Base-by-base conservation (phyloP, 2,113 vertebrate genomes). In the Nipponia nippon region DNA sequence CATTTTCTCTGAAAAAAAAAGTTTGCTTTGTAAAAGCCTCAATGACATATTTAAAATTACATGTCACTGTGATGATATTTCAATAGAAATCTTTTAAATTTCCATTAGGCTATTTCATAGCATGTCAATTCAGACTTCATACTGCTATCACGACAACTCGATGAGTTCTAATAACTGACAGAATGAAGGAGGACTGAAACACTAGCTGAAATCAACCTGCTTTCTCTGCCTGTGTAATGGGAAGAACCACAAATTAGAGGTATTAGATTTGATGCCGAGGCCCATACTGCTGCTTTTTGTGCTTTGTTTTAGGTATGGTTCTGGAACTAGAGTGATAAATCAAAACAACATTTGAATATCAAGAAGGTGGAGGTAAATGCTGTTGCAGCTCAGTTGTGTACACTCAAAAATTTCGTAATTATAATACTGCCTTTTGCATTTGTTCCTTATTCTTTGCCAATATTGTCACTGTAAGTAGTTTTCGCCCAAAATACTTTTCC, bases 41-140 rank as follows among this genome's bases (percentile, higher is more conserved):
- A 85, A 88, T 83, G 83, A 92, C 85, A 90, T 91, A 97, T 93
- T 94, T 46, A 89, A 97, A 97, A 97, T 87, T 95, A 79, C 70
- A 40, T 92, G 66, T 87, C 94, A 94, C 70, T 76, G 79, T 47
- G 96, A 92, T 55, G 67, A 76, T 91, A 85, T 67, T 97, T 96
- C 90, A 80, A 58, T 29, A 32, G 50, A 52, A 79, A 62, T 47
- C 38, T 89, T 91, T 91, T 8, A 17, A 83, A 95, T 85, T 94
- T 93, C 42, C 2, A 6, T 83, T 91, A 87, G 83, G 76, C 16
- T 87, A 61, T 87, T 96, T 97, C 82, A 93, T n/a, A 97, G 92
- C 83, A 38, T 26, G 93, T 95, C 93, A 95, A 38, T 78, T 83
- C 85, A 93, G 29, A 84, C 85, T n/a, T 29, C 80, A 7, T 38